Evolutionary conservation across 2,797 vertebrate genomes (phyloP), one percentile per base, ranked within the genome.

Genomic region (Sebastes alutus): DNA sequence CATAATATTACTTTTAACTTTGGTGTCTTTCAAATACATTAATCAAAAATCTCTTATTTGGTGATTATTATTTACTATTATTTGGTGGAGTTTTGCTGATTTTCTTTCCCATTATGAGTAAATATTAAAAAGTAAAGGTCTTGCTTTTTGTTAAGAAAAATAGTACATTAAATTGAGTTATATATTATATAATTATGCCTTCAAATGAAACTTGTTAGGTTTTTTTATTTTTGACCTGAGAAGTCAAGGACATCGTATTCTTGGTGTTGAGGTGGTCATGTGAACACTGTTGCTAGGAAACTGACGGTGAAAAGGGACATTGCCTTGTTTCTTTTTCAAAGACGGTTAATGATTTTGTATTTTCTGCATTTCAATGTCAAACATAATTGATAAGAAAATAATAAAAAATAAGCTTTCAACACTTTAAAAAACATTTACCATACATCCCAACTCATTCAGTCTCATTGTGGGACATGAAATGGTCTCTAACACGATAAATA

Each of bases 281-380:
- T 75, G 23, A 63, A 66, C 49, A 23, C 56, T 5, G 75, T 72
- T 78, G 75, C 78, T 83, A 75, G 58, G 81, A 68, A 78, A 87
- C 74, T 33, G 23, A 52, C 12, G 12, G 62, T n/a, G 25, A 64
- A 68, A 69, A 67, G 3, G 2, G 33, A 67, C 20, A 18, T 35
- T 30, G 22, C 13, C 4, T 62, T 9, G 18, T 66, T 75, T 66
- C 14, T 20, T 77, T 67, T 42, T 62, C 1, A 61, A 55, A 75
- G 6, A 6, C 6, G 1, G 6, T 67, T 14, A 16, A 8, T 11
- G 8, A 22, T 60, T 70, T n/a, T 30, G 30, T 4, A 6, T 56
- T 27, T 56, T 69, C 38, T 74, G 14, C 4, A 16, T 60, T 49
- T 69, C 14, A 69, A 3, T 56, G 42, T 61, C 20, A 61, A 70